Base-by-base conservation (phyloP, 2,113 vertebrate genomes). In the Pelecanoides urinatrix region DNA sequence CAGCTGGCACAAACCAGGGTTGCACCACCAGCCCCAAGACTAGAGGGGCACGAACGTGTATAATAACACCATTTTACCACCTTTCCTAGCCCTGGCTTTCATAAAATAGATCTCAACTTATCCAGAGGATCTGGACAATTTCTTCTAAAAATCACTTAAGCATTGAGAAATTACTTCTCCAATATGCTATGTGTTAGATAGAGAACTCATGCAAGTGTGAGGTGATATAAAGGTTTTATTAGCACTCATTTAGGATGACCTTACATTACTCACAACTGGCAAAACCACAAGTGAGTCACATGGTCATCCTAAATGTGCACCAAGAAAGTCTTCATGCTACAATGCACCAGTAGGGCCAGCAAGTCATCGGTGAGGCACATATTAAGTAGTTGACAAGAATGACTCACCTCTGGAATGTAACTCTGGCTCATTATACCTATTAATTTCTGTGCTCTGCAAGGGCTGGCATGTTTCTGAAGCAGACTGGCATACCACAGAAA, bases 11-110 rank as follows among this genome's bases (percentile, higher is more conserved):
- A 65, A 80, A 18, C 15, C 38, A 55, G 55, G 13, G 17, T 63
- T 91, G 44, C 20, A 82, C n/a, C 44, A 29, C 32, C 2, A 4
- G 34, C 8, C 50, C 63, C 25, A 52, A 47, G 61, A 52, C 32
- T 50, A 65, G 32, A 84, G 50, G 71, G 22, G 10, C 32, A 55
- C 0, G 1, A 82, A 47, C 0, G 1, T 62, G 4, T 68, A 1
- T 11, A 86, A 44, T 16, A 86, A 17, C 27, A 45, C 7, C 6
- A 10, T 74, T 92, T 83, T 77, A 58, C 40, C 21, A 74, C 8
- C 13, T 78, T n/a, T 58, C 17, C 26, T 55, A 58, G 30, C 17
- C 34, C 36, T 61, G 25, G 62, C 15, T 78, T 91, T 83, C 32
- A 42, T 59, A 55, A 85, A 81, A 55, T 26, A 73, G 18, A 71